These are phyloP conservation scores for Sinocyclocheilus rhinocerous DNA, from an alignment of 2,113 vertebrate species.

Conservation along the genomic window DNA sequence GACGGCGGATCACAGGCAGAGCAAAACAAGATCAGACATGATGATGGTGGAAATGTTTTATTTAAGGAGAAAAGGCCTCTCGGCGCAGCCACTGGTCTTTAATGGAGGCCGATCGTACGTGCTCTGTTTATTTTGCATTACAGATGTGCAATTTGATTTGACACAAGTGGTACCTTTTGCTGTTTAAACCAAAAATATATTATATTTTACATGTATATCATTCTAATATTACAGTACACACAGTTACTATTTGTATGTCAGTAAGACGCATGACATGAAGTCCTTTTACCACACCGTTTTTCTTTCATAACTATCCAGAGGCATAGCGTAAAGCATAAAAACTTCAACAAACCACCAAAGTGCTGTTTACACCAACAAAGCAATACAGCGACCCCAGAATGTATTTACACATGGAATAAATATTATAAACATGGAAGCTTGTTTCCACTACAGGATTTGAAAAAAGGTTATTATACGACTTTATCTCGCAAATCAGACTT, in stretches of 20 bases:
- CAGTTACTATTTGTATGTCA: slow-evolving; percentile 13
- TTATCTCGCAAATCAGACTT: too few relatives aligned
- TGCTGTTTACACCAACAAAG: background rate
- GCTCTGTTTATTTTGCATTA: slow-evolving; percentile 36
- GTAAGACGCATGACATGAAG: slow-evolving; percentile 7
- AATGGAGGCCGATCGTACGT: slow-evolving; percentile 24
- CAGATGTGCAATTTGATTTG: slow-evolving; percentile 38
- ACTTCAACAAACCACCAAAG: background rate
- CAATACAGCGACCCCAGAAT: background rate
- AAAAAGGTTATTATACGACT: too few relatives aligned
- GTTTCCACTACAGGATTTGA: too few relatives aligned
- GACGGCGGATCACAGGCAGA: slow-evolving; percentile 40
- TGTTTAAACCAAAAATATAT: slow-evolving; percentile 6
- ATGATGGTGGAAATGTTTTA: slow-evolving; percentile 50
- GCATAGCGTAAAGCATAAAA: background rate
- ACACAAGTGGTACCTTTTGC: slow-evolving; percentile 20
- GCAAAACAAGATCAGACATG: slow-evolving; percentile 51
- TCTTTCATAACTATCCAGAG: background rate
- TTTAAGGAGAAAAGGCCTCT: slow-evolving; percentile 33
- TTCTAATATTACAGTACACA: slow-evolving; percentile 31
- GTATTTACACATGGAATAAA: background rate
- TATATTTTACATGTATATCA: background rate
- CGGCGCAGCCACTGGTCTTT: slow-evolving; percentile 28
- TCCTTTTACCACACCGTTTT: background rate
- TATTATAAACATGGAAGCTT: too few relatives aligned